Evolutionary conservation across 1,140 invertebrate genomes (phyloP).

Genomic region (Andricus grossulariae): DNA sequence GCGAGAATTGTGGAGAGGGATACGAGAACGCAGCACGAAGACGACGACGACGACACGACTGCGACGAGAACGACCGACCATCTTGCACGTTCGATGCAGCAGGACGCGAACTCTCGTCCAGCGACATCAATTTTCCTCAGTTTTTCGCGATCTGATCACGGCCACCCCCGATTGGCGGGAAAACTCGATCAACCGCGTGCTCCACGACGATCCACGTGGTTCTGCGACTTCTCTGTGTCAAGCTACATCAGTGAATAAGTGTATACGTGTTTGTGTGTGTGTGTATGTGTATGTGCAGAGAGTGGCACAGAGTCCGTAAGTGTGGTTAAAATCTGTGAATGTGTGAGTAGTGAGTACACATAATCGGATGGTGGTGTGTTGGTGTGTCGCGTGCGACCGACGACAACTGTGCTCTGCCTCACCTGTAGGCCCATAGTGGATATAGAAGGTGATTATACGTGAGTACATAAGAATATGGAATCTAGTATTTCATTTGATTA

Average conservation of each 20-base stretch:
- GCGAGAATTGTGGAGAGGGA: conserved; percentile 41
- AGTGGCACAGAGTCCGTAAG: too few species aligned
- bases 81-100: conserved; percentile 41
- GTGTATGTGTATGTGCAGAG: background rate
- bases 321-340: background rate
- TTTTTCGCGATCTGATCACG: conserved; percentile 18
- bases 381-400: conserved; percentile 21
- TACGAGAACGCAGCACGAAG: conserved; percentile 42
- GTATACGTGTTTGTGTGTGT: background rate
- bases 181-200: conserved; percentile 32
- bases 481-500: too few species aligned
- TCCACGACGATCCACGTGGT: background rate
- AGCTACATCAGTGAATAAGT: conserved; percentile 8
- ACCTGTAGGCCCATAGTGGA: conserved; percentile 5
- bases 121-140: conserved; percentile 11
- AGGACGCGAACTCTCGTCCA: conserved; percentile 22
- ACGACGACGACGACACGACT: conserved; percentile 37
- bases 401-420: conserved; percentile 18
- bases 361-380: background rate
- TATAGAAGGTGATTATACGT: too few species aligned
- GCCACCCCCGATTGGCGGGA: conserved; percentile 27
- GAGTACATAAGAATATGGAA: too few species aligned
- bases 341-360: background rate
- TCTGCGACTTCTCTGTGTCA: background rate
- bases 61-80: conserved; percentile 47